Conservation (phyloP, 2,113 vertebrate genomes). For the Anser cygnoides region DNA sequence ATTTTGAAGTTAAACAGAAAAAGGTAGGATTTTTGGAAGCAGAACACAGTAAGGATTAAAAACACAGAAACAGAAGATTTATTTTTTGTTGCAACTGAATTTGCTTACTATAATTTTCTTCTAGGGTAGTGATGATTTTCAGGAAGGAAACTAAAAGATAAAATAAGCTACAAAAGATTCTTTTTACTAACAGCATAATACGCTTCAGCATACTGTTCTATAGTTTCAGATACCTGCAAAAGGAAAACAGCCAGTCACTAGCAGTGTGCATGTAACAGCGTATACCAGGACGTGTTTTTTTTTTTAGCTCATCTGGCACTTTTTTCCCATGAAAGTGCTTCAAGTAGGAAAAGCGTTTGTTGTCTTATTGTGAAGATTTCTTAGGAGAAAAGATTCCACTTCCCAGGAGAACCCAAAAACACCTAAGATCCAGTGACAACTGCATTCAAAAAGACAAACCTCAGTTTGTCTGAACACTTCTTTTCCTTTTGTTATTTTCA, state of each 20-base stretch:
- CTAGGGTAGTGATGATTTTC: neutral
- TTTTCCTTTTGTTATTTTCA: neutral
- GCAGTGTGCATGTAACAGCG: neutral
- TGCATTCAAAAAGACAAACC: neutral
- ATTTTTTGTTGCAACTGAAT: neutral
- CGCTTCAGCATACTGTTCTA: neutral
- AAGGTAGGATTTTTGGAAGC: neutral
- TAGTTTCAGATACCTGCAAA: neutral
- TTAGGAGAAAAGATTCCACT: neutral
- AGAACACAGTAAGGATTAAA: conserved; percentile 5
- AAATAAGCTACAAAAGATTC: neutral
- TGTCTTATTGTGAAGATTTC: neutral
- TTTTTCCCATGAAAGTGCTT: neutral
- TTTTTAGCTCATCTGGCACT: neutral
- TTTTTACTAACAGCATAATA: neutral
- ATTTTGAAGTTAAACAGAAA: conserved; percentile 14
- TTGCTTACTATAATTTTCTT: neutral
- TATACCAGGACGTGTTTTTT: neutral
- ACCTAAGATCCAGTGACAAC: neutral
- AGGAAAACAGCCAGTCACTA: neutral
- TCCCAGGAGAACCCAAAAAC: neutral
- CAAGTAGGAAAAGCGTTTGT: neutral
- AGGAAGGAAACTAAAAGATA: conserved; percentile 8
- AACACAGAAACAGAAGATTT: neutral
- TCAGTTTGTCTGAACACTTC: neutral